Evolutionary conservation across 2,888 invertebrate species (phyloP).

Genomic region (Acanthosepion lycidas): DNA sequence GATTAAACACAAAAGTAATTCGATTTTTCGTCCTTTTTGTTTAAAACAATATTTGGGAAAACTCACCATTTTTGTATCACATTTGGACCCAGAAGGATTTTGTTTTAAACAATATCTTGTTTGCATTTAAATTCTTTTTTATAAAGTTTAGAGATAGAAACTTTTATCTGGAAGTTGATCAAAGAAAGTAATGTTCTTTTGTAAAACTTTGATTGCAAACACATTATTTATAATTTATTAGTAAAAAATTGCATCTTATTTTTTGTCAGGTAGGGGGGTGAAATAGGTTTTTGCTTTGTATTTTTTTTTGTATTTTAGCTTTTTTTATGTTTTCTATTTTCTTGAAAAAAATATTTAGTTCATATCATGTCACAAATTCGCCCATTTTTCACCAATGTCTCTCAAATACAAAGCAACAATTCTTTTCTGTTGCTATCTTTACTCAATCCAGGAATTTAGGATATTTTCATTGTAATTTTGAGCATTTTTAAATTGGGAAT

Average conservation of each 20-base stretch:
- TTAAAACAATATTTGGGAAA: conserved; percentile 6
- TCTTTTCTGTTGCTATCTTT: neutral
- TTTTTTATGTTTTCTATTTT: neutral
- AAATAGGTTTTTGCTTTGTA: neutral
- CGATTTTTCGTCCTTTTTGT: neutral
- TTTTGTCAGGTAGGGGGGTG: neutral
- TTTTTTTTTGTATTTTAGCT: neutral
- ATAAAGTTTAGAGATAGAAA: neutral
- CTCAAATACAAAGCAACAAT: conserved; percentile 13
- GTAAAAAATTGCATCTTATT: conserved; percentile 13
- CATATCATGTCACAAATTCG: neutral
- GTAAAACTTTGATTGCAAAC: neutral
- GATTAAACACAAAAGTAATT: conserved; percentile 9
- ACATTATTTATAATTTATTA: conserved; percentile 33
- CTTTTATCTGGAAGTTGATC: neutral
- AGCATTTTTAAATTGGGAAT: neutral
- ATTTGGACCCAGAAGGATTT: conserved; percentile 33
- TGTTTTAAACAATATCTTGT: conserved; percentile 23
- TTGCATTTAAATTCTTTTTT: neutral
- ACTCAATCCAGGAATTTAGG: neutral
- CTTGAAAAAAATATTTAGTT: conserved; percentile 1
- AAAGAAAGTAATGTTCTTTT: neutral
- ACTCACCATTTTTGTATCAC: conserved; percentile 23
- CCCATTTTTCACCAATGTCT: neutral
- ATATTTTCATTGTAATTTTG: neutral